Percentiles rank a stretch among this genome's conserved stretches.
Evolutionary conservation across 2,113 vertebrate species (phyloP).

Genomic region (Gopherus evgoodei): DNA sequence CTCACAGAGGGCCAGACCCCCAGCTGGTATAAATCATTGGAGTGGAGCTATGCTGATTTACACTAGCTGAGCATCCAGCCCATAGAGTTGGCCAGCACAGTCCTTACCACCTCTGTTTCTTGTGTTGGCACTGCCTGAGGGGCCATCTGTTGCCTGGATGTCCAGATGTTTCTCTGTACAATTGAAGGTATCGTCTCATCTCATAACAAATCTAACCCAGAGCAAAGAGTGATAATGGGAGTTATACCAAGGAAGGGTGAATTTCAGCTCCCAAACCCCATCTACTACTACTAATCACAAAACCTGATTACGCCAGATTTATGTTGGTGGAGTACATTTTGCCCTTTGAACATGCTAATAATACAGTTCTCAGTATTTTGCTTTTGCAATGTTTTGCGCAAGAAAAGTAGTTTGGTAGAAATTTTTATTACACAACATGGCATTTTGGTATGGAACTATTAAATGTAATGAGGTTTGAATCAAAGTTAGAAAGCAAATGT

Average conservation of each 20-base stretch:
- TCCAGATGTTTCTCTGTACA: neutral
- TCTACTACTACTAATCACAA: neutral
- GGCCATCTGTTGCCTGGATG: neutral
- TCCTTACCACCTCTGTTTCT: neutral
- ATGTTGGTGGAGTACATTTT: neutral
- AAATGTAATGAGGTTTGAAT: slow-evolving; percentile 24
- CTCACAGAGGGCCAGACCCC: neutral
- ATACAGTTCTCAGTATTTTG: neutral
- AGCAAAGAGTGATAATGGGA: neutral
- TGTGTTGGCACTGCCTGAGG: neutral
- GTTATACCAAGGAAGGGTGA: neutral
- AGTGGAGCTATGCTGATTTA: neutral
- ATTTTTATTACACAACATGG: slow-evolving; percentile 7
- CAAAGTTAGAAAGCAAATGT: neutral
- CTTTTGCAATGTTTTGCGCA: neutral
- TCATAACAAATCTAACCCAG: fast-evolving
- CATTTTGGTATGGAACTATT: neutral
- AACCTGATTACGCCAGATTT: neutral
- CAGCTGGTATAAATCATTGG: neutral
- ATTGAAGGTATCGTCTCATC: neutral
- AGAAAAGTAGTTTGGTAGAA: neutral
- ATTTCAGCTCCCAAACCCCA: neutral
- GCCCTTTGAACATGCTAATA: slow-evolving; percentile 37
- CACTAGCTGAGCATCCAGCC: neutral
- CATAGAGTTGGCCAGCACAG: neutral